Base-by-base conservation (phyloP, 2,888 invertebrate genomes). In the Hirtodrosophila confusa region DNA sequence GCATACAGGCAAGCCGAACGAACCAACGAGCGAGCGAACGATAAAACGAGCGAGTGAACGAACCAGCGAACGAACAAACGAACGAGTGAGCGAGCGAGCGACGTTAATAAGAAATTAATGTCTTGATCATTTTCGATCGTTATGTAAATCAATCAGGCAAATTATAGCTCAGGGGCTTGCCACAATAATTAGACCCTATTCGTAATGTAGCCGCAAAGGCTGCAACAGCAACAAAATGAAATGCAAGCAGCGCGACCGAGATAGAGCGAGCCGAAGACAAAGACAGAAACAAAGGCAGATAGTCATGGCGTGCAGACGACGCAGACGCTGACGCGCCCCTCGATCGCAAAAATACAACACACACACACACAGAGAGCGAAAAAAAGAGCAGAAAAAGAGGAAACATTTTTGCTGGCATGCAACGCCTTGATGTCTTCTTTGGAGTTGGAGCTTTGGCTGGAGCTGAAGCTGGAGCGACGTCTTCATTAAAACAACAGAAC, bases 131-230 rank as follows among this genome's bases (percentile, higher is more conserved):
- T 90, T 91, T 90, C 90, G 90, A 90, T 90, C 90, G 90, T 91
- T 91, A 91, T 91, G 91, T 91, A 91, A 91, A 91, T 91, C 91
- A 91, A 91, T 91, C 91, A 91, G 90, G 89, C 90, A 91, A 91
- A 91, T 91, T 91, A 91, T 90, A 90, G 89, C 90, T 87, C 86
- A 89, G 89, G 88, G 90, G 89, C 89, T 90, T 90, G 89, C 89
- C 90, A 90, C 86, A 90, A 90, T 90, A 90, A 90, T 90, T 89
- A 90, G 90, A 88, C 88, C 89, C 88, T 88, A 87, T 88, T 89
- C 89, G 87, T 88, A 86, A 88, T 88, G 84, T 75, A 88, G 84
- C 84, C 86, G 84, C 86, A 85, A 78, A 76, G 63, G 71, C 65
- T 57, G 74, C 73, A 72, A 68, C 51, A 41, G 51, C 60, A 56